Evolutionary conservation across 2,888 invertebrate species (phyloP), one percentile per base, ranked within the genome.

Genomic region (Lasioglossum malachurum): DNA sequence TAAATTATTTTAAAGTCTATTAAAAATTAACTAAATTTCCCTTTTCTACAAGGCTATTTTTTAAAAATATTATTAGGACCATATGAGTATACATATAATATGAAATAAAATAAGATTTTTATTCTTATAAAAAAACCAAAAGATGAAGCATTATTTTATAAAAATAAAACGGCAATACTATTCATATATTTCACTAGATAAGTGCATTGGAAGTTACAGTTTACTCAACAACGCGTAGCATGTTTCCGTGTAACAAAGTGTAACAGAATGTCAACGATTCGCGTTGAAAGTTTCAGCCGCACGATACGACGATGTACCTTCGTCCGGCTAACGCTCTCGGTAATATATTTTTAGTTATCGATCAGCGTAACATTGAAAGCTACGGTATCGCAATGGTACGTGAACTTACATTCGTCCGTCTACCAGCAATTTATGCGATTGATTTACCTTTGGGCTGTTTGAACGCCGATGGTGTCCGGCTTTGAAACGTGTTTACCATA

Each of bases 341-440:
- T 67, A 71, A 38, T 31, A n/a, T 69, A 44, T 53, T 72, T 67
- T 75, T 53, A 46, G 72, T 83, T 67, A 73, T 46, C 78, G 60
- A 44, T 19, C n/a, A 27, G 38, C 67, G 64, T 41, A 79, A 67
- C 35, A 49, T n/a, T n/a, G 31, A 74, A 74, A 64, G 23, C 31
- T 35, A 44, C 19, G 27, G 23, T 35, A 53, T 53, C 41, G 31
- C 41, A 57, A 7, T 14, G 41, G 44, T 53, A 69, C 72, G 76
- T n/a, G 67, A 57, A 83, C 83, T 83, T 79, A 75, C 78, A 41
- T 83, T 76, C 23, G 38, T 69, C 7, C 44, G n/a, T n/a, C 71
- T 38, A 35, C 23, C 69, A 4, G 38, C 69, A 64, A 77, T 74
- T 77, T 69, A 71, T 64, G 27, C 69, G 80, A 86, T 80, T 80